These are phyloP conservation scores for Pitangus sulphuratus DNA, from an alignment of 2,797 vertebrate species.

Conservation along the genomic window DNA sequence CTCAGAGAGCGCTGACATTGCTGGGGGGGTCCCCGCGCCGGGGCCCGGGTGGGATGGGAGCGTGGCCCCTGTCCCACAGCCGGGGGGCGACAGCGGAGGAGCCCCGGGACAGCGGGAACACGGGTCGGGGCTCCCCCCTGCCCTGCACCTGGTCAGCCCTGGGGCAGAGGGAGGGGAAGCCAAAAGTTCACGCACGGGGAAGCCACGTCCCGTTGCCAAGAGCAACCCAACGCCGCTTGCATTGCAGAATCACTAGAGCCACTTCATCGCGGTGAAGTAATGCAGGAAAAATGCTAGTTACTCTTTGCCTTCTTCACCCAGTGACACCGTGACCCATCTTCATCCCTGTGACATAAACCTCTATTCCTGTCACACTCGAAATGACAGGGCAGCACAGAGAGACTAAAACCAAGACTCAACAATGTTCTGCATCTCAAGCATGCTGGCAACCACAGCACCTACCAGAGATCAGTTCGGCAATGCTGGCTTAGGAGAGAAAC, in stretches of 20 bases:
- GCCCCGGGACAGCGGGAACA: neutral
- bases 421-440: neutral
- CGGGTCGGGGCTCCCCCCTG: fast-evolving
- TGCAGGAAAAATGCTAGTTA: neutral
- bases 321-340: neutral
- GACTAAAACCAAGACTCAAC: neutral
- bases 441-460: neutral
- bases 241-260: neutral
- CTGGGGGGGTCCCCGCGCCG: neutral
- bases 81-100: too few species aligned
- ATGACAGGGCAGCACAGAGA: neutral
- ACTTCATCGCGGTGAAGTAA: neutral
- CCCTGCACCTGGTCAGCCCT: neutral
- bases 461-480: neutral
- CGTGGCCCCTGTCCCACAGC: neutral
- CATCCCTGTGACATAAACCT: neutral
- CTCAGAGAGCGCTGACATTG: fast-evolving
- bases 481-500: neutral
- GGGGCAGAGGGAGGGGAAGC: neutral
- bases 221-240: neutral
- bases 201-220: neutral
- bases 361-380: neutral
- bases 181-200: neutral
- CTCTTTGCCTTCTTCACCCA: neutral
- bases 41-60: fast-evolving